A percentile compares a stretch with the other conserved stretches of the same genome.
Evolutionary conservation across 2,888 invertebrate species (phyloP).

Genomic region (Quadroppia sp.): DNA sequence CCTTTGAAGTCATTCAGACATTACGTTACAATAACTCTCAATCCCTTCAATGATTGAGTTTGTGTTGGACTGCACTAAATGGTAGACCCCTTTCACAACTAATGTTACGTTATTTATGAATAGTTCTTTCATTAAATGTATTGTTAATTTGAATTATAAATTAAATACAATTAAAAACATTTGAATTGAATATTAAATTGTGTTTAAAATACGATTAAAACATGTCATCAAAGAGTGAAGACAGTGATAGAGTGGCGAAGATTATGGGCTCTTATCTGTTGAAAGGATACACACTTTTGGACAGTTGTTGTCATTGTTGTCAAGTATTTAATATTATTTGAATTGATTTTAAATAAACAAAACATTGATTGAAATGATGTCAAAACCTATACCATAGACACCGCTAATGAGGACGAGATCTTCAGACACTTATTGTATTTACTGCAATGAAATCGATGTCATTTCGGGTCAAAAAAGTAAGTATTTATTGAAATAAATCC

Average conservation of each 20-base stretch:
- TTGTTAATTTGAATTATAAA: too few species aligned
- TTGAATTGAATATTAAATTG: background rate
- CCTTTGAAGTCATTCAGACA: too few species aligned
- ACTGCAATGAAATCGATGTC: conserved; percentile 27
- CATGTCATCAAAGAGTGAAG: conserved; percentile 4
- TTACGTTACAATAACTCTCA: too few species aligned
- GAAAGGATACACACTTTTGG: conserved; percentile 40
- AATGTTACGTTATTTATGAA: too few species aligned
- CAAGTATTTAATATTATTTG: conserved; percentile 28
- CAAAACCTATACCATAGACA: conserved; percentile 27
- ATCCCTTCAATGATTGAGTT: too few species aligned
- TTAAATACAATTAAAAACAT: too few species aligned
- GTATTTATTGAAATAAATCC: background rate
- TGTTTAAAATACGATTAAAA: background rate
- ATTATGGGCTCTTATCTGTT: conserved; percentile 40
- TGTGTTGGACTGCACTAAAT: too few species aligned
- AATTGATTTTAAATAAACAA: too few species aligned
- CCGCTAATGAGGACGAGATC: conserved; percentile 35
- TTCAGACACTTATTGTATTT: conserved; percentile 18
- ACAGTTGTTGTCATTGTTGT: conserved; percentile 33
- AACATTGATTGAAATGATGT: background rate
- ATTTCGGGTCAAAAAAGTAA: background rate
- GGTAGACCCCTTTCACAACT: too few species aligned
- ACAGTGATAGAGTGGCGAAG: conserved; percentile 10
- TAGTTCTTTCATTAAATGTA: too few species aligned